phyloP scores from a whole-genome alignment of 2,797 vertebrate species.

The Falco cherrug region DNA sequence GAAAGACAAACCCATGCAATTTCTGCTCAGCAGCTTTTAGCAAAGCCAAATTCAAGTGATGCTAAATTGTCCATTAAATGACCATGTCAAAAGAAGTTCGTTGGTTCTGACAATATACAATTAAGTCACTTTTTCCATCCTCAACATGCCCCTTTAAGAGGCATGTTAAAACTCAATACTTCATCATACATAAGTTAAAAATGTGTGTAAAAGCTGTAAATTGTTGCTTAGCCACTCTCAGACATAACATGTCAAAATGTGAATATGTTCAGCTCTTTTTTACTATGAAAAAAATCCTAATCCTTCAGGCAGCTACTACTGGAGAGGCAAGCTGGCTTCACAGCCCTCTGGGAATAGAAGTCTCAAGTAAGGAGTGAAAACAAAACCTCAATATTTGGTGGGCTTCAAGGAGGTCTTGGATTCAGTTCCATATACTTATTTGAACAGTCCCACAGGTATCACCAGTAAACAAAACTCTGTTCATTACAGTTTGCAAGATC shows the following conservation, averaged over 20 bases:
- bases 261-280: background rate
- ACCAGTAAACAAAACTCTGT: background rate
- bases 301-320: background rate
- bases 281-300: background rate
- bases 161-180: constrained; percentile 55
- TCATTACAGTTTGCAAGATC: background rate
- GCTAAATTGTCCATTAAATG: constrained; percentile 39
- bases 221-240: constrained; percentile 53
- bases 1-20: constrained; percentile 40
- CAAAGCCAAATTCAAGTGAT: constrained; percentile 53
- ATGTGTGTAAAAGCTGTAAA: background rate
- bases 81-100: constrained; percentile 31
- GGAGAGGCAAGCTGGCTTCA: background rate
- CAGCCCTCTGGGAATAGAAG: background rate
- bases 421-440: background rate
- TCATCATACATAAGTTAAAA: constrained; percentile 26
- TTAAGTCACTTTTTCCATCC: constrained; percentile 41
- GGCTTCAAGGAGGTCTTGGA: background rate
- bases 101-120: constrained; percentile 45
- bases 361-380: background rate
- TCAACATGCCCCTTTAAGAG: background rate
- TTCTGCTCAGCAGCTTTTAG: constrained; percentile 23
- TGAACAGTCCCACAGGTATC: background rate
- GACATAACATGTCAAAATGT: background rate
- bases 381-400: background rate